These are phyloP conservation scores for Phylloscopus trochilus DNA, from an alignment of 2,113 vertebrate species.

Conservation along the genomic window DNA sequence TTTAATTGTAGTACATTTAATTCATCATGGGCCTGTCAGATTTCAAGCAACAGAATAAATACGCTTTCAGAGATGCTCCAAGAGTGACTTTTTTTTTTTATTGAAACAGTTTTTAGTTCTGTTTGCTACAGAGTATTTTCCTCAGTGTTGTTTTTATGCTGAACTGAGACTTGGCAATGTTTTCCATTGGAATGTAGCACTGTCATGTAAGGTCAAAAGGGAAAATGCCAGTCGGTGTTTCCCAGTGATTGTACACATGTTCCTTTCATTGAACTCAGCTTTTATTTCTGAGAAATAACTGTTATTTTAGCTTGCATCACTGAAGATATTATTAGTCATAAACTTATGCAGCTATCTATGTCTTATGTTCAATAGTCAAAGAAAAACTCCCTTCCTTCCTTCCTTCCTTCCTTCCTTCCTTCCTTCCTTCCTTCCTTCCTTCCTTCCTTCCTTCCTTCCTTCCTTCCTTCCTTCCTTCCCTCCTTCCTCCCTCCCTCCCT, in stretches of 20 bases:
- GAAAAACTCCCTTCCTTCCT: neutral
- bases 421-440: neutral
- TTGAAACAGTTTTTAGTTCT: neutral
- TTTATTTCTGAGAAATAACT: neutral
- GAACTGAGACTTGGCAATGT: neutral
- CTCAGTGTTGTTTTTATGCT: neutral
- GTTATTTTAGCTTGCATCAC: neutral
- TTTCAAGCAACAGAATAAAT: conserved; percentile 12
- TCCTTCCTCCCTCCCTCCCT: neutral
- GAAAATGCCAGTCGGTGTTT: neutral
- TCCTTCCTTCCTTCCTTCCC: too few relatives aligned
- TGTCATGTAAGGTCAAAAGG: conserved; percentile 13
- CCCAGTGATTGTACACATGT: neutral
- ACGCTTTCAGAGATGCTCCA: neutral
- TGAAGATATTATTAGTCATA: neutral
- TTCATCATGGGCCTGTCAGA: neutral
- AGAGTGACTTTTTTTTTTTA: neutral
- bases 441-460: neutral
- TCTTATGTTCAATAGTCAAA: neutral
- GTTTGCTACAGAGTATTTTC: neutral
- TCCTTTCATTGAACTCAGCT: neutral
- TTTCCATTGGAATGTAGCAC: neutral
- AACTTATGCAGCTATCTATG: neutral
- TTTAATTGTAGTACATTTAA: conserved; percentile 5
- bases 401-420: neutral